Percentiles rank a stretch among this genome's conserved stretches.
Evolutionary conservation across 2,113 vertebrate genomes (phyloP).

Genomic region (Brienomyrus longianalis): DNA sequence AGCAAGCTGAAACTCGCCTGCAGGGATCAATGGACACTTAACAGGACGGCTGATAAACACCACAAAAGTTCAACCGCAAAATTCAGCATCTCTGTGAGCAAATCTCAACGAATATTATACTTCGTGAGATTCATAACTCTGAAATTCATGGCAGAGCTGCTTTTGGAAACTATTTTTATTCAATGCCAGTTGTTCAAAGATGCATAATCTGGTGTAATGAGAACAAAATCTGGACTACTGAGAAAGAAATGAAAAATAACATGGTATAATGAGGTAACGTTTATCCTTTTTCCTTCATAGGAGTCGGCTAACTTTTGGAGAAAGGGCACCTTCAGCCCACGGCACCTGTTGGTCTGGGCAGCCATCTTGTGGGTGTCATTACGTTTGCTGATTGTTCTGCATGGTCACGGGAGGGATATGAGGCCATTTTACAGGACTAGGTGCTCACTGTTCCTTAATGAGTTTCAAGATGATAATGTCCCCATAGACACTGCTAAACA

Average conservation of each 20-base stretch:
- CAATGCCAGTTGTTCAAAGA: not conserved
- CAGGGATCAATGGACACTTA: not conserved
- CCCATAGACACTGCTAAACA: not conserved
- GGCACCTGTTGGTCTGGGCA: not conserved
- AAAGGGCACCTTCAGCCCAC: not conserved
- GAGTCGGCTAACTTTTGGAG: not conserved
- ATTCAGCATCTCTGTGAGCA: not conserved
- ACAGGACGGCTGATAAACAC: not conserved
- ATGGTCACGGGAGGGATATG: not conserved
- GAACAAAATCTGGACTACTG: not conserved
- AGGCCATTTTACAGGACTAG: not conserved
- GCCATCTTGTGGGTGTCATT: not conserved
- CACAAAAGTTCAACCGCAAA: not conserved
- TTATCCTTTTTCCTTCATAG: not conserved
- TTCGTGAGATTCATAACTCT: not conserved
- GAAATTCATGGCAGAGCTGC: not conserved
- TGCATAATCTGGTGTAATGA: not conserved
- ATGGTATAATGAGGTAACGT: not conserved
- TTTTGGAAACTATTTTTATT: not conserved
- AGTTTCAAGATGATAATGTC: not conserved
- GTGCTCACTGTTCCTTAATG: not conserved
- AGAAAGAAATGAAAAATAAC: not conserved
- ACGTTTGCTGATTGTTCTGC: not conserved
- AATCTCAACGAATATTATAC: not conserved
- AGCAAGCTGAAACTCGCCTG: not conserved